Base-by-base conservation (phyloP, 2,113 vertebrate genomes). In the Prolemur simus region DNA sequence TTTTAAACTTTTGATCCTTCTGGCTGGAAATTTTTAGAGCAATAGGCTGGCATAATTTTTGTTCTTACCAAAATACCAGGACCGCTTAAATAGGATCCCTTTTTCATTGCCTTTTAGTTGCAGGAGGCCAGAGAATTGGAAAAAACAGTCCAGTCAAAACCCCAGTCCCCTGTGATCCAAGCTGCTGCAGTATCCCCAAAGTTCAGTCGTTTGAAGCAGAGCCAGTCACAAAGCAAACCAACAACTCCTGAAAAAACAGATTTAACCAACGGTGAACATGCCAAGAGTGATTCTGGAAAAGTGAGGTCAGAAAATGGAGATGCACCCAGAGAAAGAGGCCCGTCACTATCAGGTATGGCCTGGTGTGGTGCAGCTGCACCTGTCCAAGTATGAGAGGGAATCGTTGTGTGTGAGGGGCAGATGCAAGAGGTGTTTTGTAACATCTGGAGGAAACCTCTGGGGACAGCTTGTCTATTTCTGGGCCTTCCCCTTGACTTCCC, bases 71-170 rank as follows among this genome's bases (percentile, higher is more conserved):
- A 89, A 78, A 83, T 56, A 13, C 54, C 52, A 25, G 23, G 6
- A 77, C 49, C 32, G 52, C 92, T 90, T 93, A 60, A 58, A 58
- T 37, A 42, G 21, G 89, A 71, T 93, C 17, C 52, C 34, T 69
- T 81, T 68, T 49, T 85, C 84, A 4, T 96, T 97, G 58, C 49
- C 47, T 95, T 76, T 93, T 90, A 99, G 99, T 97, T 99, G 95
- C 99, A 99, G 89, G 99, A 99, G 94, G 98, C 98, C 93, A 98
- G 99, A 98, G 99, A 99, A 92, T 96, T 98, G 83, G 99, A 99
- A 98, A 99, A 99, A 98, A 98, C 98, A 29, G 97, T 96, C 34
- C 98, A 98, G 11, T 98, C 99, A 9, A 99, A 98, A 96, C 98
- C 98, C 0, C 99, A 98, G 6, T 99, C 99, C 68, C 98, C 99